A percentile compares a stretch with the other conserved stretches of the same genome.
These are phyloP conservation scores for Theristicus caerulescens DNA, from an alignment of 2,113 vertebrate species.

Conservation along the genomic window DNA sequence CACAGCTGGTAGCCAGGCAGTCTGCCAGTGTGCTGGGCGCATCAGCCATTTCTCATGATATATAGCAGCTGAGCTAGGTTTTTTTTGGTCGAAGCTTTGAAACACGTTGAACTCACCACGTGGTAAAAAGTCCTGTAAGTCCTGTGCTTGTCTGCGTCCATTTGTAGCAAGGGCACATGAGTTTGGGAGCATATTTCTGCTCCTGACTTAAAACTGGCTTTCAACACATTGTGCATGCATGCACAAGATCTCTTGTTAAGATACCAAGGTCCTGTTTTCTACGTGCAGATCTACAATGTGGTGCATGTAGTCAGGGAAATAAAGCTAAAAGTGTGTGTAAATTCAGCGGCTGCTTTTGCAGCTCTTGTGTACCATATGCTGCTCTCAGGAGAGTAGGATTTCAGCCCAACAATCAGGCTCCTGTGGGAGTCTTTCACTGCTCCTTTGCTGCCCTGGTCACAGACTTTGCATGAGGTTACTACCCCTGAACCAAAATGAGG, in stretches of 20 bases:
- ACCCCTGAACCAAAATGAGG: background rate
- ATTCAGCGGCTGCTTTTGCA: background rate
- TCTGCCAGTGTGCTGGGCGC: slow-evolving; percentile 45
- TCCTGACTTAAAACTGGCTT: background rate
- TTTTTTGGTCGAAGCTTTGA: background rate
- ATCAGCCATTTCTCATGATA: slow-evolving; percentile 24
- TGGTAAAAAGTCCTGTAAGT: background rate
- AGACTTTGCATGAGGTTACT: background rate
- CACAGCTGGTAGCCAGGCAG: slow-evolving; percentile 65
- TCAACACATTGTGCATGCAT: background rate
- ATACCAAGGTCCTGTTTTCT: background rate
- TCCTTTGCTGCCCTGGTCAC: background rate
- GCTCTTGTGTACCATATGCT: background rate
- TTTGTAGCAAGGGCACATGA: background rate
- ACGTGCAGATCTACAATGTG: background rate
- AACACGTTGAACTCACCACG: background rate
- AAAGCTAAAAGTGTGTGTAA: background rate
- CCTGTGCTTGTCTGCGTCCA: background rate
- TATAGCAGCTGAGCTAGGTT: slow-evolving; percentile 25
- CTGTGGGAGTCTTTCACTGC: background rate
- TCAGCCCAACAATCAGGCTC: background rate
- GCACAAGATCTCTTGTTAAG: background rate
- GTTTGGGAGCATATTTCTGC: background rate
- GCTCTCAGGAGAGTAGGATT: background rate
- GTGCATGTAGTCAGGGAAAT: background rate